These are phyloP conservation scores for Salvelinus namaycush DNA, from an alignment of 2,113 vertebrate species.

Conservation along the genomic window DNA sequence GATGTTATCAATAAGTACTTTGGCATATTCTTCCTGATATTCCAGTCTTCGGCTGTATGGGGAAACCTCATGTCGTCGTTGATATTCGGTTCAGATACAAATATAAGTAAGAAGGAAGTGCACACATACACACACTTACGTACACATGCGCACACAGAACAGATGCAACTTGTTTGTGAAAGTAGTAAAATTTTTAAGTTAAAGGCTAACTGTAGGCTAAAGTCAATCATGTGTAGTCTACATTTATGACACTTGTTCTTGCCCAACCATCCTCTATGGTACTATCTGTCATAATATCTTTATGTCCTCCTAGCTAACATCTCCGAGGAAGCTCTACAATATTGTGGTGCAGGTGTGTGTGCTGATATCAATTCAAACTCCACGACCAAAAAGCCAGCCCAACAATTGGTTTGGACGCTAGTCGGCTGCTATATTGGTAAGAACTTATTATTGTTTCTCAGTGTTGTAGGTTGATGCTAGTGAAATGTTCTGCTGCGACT, in stretches of 20 bases:
- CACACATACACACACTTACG: background rate
- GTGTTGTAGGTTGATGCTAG: background rate
- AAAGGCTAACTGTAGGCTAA: too few relatives aligned
- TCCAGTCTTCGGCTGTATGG: conserved; percentile 90
- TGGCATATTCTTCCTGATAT: conserved; percentile 93
- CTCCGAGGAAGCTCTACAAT: conserved; percentile 70
- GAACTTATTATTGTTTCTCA: conserved; percentile 3
- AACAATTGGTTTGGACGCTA: conserved; percentile 79
- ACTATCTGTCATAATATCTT: background rate
- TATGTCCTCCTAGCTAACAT: conserved; percentile 59
- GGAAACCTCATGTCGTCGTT: conserved; percentile 96
- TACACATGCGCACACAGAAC: background rate
- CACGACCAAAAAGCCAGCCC: conserved; percentile 62
- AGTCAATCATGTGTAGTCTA: background rate
- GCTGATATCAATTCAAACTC: conserved; percentile 24
- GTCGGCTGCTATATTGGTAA: conserved; percentile 90
- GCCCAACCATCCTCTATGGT: background rate
- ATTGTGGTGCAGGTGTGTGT: conserved; percentile 84
- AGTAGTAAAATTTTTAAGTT: too few relatives aligned
- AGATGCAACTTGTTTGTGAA: too few relatives aligned
- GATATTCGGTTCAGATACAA: conserved; percentile 80
- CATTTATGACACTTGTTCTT: background rate
- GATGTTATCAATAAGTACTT: conserved; percentile 91
- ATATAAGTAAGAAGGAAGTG: conserved; percentile 70
- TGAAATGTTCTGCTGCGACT: background rate